phyloP scores from a whole-genome alignment of 2,113 vertebrate species.

The Cochlearius cochlearius region DNA sequence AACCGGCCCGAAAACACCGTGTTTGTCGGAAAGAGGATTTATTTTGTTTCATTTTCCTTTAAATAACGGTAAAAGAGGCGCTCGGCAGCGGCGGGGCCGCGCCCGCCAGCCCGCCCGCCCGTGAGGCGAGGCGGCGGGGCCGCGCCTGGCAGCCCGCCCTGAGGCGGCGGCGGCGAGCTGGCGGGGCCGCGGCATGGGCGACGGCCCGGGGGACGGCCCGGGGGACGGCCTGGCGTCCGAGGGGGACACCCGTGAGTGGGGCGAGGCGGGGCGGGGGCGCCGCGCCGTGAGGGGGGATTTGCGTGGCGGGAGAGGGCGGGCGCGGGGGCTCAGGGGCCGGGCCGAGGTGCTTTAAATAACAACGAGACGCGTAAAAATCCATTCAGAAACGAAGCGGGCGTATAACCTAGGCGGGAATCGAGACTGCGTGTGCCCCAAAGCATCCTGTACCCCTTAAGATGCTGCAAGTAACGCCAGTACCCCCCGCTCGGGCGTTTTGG shows the following conservation, averaged over 20 bases:
- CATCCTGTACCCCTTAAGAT: background rate
- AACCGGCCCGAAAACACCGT: background rate
- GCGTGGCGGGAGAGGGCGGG: background rate
- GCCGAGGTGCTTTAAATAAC: background rate
- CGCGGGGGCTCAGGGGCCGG: background rate
- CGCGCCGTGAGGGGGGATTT: background rate
- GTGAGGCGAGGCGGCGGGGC: background rate
- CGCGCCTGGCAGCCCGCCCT: background rate
- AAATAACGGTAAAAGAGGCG: background rate
- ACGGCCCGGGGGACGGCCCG: background rate
- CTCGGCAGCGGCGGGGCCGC: background rate
- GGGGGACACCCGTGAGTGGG: conserved; percentile 51
- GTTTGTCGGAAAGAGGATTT: background rate
- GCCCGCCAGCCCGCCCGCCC: background rate
- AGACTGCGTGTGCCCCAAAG: background rate
- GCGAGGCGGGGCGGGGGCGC: background rate
- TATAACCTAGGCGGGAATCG: background rate
- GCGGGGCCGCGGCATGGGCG: background rate
- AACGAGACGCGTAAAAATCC: background rate
- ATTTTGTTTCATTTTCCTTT: background rate
- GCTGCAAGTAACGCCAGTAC: background rate
- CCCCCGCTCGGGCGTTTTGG: background rate
- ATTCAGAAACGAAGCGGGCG: background rate
- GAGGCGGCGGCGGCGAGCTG: background rate
- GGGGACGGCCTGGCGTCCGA: conserved; percentile 11